Percentiles rank a stretch among this genome's conserved stretches.
These are phyloP conservation scores for Erebia aethiops DNA, from an alignment of 2,888 invertebrate genomes.

Conservation along the genomic window DNA sequence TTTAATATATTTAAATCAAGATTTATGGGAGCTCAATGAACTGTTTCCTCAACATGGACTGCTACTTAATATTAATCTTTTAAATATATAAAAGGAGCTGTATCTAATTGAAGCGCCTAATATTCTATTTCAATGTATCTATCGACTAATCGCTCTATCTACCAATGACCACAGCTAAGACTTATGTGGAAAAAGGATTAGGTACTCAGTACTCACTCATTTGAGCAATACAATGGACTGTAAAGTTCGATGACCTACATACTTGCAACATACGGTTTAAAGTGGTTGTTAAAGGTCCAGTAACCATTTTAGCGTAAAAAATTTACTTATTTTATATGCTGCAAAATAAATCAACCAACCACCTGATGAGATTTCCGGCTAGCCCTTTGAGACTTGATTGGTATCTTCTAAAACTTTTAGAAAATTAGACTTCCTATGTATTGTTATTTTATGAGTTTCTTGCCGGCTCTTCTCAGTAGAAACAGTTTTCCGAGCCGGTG, in stretches of 20 bases:
- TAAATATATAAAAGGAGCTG: conserved; percentile 11
- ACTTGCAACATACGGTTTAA: not conserved
- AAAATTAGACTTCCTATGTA: too few relatives aligned
- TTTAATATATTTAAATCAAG: too few relatives aligned
- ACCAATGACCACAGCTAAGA: not conserved
- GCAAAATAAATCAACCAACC: too few relatives aligned
- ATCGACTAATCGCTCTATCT: conserved; percentile 24
- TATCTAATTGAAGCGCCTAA: conserved; percentile 23
- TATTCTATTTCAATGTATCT: conserved; percentile 34
- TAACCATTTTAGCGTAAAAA: not conserved
- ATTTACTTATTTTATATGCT: not conserved
- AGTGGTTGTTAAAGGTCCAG: not conserved
- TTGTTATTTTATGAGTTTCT: too few relatives aligned
- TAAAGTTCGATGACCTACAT: conserved; percentile 27
- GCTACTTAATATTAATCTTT: conserved; percentile 27
- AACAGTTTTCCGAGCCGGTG: too few relatives aligned
- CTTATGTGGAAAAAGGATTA: conserved; percentile 15
- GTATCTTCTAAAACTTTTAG: too few relatives aligned
- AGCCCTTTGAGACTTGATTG: too few relatives aligned
- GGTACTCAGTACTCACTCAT: not conserved
- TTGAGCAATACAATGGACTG: conserved; percentile 28
- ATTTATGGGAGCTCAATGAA: conserved; percentile 26
- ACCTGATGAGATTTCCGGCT: too few relatives aligned
- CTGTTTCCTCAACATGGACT: conserved; percentile 16
- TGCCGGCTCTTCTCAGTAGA: too few relatives aligned